These are phyloP conservation scores for Carcina quercana DNA, from an alignment of 2,888 invertebrate species.

Conservation along the genomic window DNA sequence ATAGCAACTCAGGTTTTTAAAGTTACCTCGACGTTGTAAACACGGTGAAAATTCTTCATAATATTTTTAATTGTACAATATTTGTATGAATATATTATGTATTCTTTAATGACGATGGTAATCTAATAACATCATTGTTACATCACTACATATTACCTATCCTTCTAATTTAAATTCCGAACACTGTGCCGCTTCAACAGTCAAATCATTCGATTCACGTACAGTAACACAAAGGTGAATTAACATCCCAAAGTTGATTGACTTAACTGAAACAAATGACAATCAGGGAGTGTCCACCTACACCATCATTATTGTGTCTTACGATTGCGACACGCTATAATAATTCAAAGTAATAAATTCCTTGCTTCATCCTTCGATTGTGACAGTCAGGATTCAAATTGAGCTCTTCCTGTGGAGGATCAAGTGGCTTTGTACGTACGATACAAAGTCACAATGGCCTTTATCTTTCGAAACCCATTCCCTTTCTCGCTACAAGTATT, in stretches of 20 bases:
- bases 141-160: no score
- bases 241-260: conserved; percentile 29
- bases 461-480: conserved; percentile 1
- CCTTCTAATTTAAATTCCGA: conserved; percentile 7
- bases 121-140: no score
- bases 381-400: conserved; percentile 37
- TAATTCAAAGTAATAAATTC: conserved; percentile 45
- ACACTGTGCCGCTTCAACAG: conserved; percentile 5
- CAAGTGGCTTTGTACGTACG: conserved; percentile 22
- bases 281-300: conserved; percentile 52
- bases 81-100: no score
- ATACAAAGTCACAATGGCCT: background rate
- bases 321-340: conserved; percentile 28
- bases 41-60: no score
- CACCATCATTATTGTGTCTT: conserved; percentile 43
- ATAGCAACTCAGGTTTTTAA: no score
- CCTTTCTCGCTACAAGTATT: no score
- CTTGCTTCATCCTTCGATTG: conserved; percentile 64
- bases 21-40: no score
- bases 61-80: no score
- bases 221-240: conserved; percentile 9
- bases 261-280: conserved; percentile 40
- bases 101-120: no score
- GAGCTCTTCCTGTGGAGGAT: conserved; percentile 43
- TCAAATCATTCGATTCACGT: conserved; percentile 16